Conservation (phyloP, 2,888 invertebrate species). For the Synergus itoensis region DNA sequence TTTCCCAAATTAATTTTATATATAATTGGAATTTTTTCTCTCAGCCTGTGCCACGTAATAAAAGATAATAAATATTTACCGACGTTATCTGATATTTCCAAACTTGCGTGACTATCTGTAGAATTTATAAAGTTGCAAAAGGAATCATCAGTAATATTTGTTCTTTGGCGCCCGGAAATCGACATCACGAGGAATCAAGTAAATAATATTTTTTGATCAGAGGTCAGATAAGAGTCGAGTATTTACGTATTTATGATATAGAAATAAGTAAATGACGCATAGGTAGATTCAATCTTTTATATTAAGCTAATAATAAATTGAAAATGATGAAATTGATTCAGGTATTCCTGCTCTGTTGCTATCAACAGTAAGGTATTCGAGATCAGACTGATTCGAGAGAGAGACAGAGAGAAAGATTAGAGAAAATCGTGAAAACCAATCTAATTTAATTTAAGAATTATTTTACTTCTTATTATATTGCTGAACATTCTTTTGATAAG, state of each 20-base stretch:
- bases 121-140: background rate
- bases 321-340: background rate
- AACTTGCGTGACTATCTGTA: background rate
- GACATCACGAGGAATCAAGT: slow-evolving; percentile 4
- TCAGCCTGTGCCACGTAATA: background rate
- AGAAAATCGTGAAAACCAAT: background rate
- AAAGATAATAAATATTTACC: slow-evolving; percentile 4
- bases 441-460: too few relatives aligned
- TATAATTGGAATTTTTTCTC: slow-evolving; percentile 12
- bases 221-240: background rate
- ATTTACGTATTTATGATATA: slow-evolving; percentile 1
- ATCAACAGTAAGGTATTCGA: background rate
- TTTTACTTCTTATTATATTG: too few relatives aligned
- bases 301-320: background rate
- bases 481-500: too few relatives aligned
- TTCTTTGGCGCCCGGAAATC: slow-evolving; percentile 19
- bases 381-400: background rate
- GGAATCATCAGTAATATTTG: slow-evolving; percentile 13
- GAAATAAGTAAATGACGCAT: background rate
- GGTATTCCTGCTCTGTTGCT: background rate
- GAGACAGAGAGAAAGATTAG: background rate
- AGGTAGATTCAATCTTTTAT: slow-evolving; percentile 13
- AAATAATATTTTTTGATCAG: slow-evolving; percentile 7
- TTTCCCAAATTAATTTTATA: too few relatives aligned
- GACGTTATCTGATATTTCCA: slow-evolving; percentile 15